Evolutionary conservation across 1,140 invertebrate species (phyloP).

Genomic region (Ceratina calcarata): DNA sequence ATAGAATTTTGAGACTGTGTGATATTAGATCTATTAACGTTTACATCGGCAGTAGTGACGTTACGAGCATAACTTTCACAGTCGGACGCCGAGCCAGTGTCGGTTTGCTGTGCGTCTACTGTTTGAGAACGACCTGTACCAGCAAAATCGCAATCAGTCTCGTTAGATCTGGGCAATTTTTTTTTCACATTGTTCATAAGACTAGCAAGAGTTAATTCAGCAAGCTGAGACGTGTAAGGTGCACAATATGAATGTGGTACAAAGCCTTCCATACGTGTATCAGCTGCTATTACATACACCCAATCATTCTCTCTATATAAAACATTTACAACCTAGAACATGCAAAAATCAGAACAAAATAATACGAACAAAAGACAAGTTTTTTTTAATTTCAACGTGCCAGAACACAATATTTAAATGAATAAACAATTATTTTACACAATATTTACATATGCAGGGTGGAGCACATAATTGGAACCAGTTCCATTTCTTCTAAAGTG

Average conservation of each 20-base stretch:
- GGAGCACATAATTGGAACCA: no score
- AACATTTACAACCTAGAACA: conserved; percentile 90
- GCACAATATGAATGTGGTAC: conserved; percentile 96
- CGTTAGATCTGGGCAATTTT: conserved; percentile 87
- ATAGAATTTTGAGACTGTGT: conserved; percentile 83
- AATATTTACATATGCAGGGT: no score
- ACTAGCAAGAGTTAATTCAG: conserved; percentile 86
- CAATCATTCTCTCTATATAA: conserved; percentile 97
- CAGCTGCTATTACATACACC: conserved; percentile 96
- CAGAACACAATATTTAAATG: background rate
- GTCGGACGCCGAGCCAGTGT: conserved; percentile 83
- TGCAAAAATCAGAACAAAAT: conserved; percentile 37
- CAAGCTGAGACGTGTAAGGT: conserved; percentile 89
- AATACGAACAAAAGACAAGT: conserved; percentile 13
- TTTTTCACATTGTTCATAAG: conserved; percentile 88
- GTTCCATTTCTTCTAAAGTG: no score
- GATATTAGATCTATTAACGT: conserved; percentile 78
- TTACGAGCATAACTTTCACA: conserved; percentile 83
- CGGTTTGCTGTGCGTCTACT: conserved; percentile 78
- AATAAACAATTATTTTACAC: background rate
- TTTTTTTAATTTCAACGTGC: background rate
- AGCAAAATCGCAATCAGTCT: conserved; percentile 70
- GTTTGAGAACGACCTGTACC: conserved; percentile 72
- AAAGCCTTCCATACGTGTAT: conserved; percentile 94
- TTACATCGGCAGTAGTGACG: conserved; percentile 79